Base-by-base conservation (phyloP, 2,113 vertebrate species). In the Oryzias curvinotus region DNA sequence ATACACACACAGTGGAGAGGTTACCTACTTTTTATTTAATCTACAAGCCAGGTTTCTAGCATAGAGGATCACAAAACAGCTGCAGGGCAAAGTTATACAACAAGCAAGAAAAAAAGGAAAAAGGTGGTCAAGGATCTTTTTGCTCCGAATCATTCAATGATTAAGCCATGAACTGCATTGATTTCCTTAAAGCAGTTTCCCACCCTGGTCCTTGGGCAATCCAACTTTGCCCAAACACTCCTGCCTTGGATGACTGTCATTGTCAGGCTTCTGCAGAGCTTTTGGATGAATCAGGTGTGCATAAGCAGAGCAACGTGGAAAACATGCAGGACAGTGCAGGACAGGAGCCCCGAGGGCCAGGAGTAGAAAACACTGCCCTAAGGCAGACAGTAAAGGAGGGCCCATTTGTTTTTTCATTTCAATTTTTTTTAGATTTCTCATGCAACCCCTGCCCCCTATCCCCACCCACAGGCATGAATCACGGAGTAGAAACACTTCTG, bases 41-140 rank as follows among this genome's bases (percentile, higher is more conserved):
- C 68, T 56, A 49, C 62, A 51, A 50, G 65, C 71, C 50, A 55
- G 50, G 50, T 73, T 77, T 59, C 26, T 67, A 67, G 73, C 41
- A 51, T 28, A 65, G 58, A 46, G 69, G 61, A 63, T 77, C 71
- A 77, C 43, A 60, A 62, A 81, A 72, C 63, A 77, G 67, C 73
- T 72, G 56, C 52, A 28, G 60, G 73, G 71, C 52, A 65, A 52
- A 26, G 49, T 61, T 77, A 71, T 25, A 4, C 23, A 56, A 63
- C 46, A 47, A 53, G 21, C 44, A 7, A 18, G 10, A 71, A 47
- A 25, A 17, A 14, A 4, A 23, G 17, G 25, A 7, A 4, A 61
- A 62, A 52, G n/a, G 28, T 62, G 7, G 23, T 25, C 18, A 4
- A 28, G 30, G 15, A 6, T 44, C 26, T 17, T 52, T 23, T 42